Evolutionary conservation across 2,797 vertebrate genomes (phyloP), one percentile per base, ranked within the genome.

Genomic region (Antrozous pallidus): DNA sequence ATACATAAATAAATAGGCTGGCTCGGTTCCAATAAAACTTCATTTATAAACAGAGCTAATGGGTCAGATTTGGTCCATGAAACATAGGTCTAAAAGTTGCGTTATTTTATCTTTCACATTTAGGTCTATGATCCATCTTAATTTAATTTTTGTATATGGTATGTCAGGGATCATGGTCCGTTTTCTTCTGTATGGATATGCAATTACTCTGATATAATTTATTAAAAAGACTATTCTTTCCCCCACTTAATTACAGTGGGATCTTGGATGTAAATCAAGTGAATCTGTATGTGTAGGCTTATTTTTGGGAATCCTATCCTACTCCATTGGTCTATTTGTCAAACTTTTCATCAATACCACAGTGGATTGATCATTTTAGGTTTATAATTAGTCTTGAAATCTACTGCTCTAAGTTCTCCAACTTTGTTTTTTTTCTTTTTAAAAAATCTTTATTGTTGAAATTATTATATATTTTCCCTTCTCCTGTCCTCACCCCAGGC

Each of bases 231-330:
- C 1, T 28, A n/a, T 67, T 85, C 54, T 81, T 70, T 9, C 14
- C 7, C 10, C n/a, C 31, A 84, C 5, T 67, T 94, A 92, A 83
- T 89, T 91, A 90, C 3, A 78, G 8, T 51, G 13, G 2, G 36
- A 89, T 91, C 11, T 81, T 54, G 71, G 8, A 18, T 84, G 36
- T n/a, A 94, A 83, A 56, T 89, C 67, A 89, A 71, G 10, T 87
- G 38, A 49, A 9, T 49, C 0, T 75, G 24, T 47, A 31, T 82
- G 45, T 79, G 10, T 81, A 2, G 56, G 10, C 47, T 36, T 96
- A 63, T 82, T 88, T 90, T 81, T 86, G 49, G 4, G 77, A 20
- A 67, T 22, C 18, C 0, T 56, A 78, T 74, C 63, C 49, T 56
- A 6, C 24, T 40, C 13, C 40, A 70, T 33, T 83, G 49, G 24